Conservation (phyloP, 2,113 vertebrate species). For the Smithornis capensis region DNA sequence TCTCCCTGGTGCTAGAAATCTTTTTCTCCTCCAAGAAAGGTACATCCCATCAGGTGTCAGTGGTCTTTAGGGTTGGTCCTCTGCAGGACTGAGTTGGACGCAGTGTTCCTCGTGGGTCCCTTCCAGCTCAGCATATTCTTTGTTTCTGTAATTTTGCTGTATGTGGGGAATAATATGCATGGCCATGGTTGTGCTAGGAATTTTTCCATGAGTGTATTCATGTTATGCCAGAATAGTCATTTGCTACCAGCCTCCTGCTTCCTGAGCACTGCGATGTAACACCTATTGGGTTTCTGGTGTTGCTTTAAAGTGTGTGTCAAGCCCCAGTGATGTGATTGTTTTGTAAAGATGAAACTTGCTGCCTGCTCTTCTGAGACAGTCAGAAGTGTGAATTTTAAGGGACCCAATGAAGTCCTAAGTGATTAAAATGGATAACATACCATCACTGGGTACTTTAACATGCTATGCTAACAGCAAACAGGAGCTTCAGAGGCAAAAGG, state of each 20-base stretch:
- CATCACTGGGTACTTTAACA: neutral
- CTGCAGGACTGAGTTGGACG: neutral
- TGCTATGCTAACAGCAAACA: neutral
- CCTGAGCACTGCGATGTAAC: neutral
- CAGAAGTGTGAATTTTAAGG: conserved; percentile 24
- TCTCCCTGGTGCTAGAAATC: neutral
- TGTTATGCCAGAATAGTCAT: neutral
- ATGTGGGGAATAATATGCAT: neutral
- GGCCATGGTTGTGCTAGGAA: neutral
- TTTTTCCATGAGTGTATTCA: neutral
- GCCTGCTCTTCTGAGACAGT: neutral
- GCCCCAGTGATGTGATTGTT: neutral
- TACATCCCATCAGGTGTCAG: neutral
- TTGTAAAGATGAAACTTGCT: neutral
- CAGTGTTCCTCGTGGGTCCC: neutral
- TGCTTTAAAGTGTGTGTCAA: conserved; percentile 9
- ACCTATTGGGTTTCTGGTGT: neutral
- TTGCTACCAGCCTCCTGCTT: neutral
- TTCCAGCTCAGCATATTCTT: neutral
- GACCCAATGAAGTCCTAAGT: neutral
- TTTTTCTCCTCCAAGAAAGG: neutral
- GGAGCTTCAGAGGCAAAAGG: neutral
- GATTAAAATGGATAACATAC: conserved; percentile 14
- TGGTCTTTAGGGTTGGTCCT: too few relatives aligned
- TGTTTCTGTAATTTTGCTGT: neutral